Percentiles rank a stretch among this genome's conserved stretches.
Evolutionary conservation across 2,113 vertebrate genomes (phyloP).

Genomic region (Corythoichthys intestinalis): DNA sequence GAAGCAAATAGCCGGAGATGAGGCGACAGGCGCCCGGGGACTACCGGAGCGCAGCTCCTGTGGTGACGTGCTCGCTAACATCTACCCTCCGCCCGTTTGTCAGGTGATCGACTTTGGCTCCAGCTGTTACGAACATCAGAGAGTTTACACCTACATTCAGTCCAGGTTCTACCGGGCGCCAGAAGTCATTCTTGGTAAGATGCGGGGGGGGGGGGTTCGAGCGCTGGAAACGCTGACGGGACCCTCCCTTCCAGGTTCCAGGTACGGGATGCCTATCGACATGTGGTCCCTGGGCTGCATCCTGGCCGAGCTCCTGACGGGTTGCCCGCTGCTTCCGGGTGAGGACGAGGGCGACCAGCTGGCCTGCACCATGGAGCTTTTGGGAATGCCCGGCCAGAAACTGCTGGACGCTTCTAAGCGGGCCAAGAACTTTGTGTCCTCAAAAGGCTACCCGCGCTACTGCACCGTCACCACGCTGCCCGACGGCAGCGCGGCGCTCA

Average conservation of each 20-base stretch:
- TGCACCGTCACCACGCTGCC: constrained; percentile 89
- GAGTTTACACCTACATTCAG: constrained; percentile 98
- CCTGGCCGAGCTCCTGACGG: constrained; percentile 94
- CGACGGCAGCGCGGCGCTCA: constrained; percentile 84
- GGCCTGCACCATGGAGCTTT: constrained; percentile 93
- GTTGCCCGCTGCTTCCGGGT: constrained; percentile 92
- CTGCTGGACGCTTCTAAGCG: constrained; percentile 90
- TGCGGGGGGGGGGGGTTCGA: too few relatives aligned
- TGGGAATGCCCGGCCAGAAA: constrained; percentile 93
- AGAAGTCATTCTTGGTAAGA: constrained; percentile 88
- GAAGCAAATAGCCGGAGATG: too few relatives aligned
- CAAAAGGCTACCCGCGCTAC: constrained; percentile 95
- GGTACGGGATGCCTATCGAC: constrained; percentile 98
- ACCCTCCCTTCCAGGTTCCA: constrained; percentile 66
- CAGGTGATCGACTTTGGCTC: constrained; percentile 97
- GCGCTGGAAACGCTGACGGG: too few relatives aligned
- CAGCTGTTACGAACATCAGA: constrained; percentile 97
- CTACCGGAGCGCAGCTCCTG: too few relatives aligned
- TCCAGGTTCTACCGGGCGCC: constrained; percentile 97
- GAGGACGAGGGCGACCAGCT: constrained; percentile 98
- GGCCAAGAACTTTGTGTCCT: constrained; percentile 97
- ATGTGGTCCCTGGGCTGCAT: constrained; percentile 99
- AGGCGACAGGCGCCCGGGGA: too few relatives aligned
- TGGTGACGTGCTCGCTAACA: too few relatives aligned
- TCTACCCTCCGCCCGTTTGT: background rate